A percentile compares a stretch with the other conserved stretches of the same genome.
Conservation (phyloP, 2,888 invertebrate species). For the Thera britannica region DNA sequence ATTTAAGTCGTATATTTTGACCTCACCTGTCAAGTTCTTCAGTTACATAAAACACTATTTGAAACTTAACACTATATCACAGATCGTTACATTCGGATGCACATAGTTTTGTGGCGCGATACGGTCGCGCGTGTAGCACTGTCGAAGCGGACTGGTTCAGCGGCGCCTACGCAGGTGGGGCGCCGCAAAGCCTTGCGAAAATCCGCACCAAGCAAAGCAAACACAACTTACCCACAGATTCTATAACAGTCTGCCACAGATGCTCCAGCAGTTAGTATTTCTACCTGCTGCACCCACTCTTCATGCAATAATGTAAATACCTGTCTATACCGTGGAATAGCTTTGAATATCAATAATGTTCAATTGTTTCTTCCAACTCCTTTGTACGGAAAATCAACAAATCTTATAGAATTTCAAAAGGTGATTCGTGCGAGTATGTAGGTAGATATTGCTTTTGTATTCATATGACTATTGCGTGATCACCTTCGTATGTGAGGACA, state of each 20-base stretch:
- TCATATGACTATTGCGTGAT: constrained; percentile 23
- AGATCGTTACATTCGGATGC: constrained; percentile 73
- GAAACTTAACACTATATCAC: constrained; percentile 81
- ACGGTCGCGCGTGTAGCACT: constrained; percentile 65
- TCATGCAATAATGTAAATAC: constrained; percentile 12
- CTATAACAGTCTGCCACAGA: constrained; percentile 16
- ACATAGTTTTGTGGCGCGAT: constrained; percentile 63
- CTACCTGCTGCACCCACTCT: constrained; percentile 24
- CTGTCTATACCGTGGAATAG: constrained; percentile 26
- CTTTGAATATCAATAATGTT: constrained; percentile 21
- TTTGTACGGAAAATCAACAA: constrained; percentile 16
- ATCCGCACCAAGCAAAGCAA: constrained; percentile 53
- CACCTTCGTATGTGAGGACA: constrained; percentile 17
- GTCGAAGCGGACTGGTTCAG: constrained; percentile 60
- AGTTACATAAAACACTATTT: constrained; percentile 58
- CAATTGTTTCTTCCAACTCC: constrained; percentile 27
- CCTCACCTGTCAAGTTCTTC: constrained; percentile 60
- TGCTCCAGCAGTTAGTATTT: constrained; percentile 14
- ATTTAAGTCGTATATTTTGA: constrained; percentile 26
- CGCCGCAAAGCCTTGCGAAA: constrained; percentile 81
- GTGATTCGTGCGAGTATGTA: constrained; percentile 10
- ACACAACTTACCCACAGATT: constrained; percentile 39
- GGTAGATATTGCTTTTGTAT: constrained; percentile 2
- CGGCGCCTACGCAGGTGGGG: constrained; percentile 75
- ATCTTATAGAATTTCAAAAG: constrained; percentile 9